These are phyloP conservation scores for Sphaerodactylus townsendi DNA, from an alignment of 2,113 vertebrate genomes.

Conservation along the genomic window DNA sequence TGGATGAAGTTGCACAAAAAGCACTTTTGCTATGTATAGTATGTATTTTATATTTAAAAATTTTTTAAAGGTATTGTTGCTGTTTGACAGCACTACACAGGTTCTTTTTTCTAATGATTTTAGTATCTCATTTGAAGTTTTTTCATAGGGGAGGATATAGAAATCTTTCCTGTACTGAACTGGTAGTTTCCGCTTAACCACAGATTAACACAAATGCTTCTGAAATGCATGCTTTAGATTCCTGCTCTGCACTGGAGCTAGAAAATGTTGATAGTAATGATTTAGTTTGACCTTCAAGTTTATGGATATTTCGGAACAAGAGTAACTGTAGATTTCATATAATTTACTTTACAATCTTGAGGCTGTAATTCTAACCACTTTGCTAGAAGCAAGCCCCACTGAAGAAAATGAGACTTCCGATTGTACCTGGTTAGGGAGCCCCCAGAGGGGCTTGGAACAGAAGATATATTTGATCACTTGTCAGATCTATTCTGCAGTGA, in stretches of 20 bases:
- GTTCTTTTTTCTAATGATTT: conserved; percentile 25
- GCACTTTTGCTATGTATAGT: neutral
- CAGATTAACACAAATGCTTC: conserved; percentile 70
- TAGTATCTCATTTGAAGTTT: conserved; percentile 32
- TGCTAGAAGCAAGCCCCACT: too few relatives aligned
- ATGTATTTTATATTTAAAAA: neutral
- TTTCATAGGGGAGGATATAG: conserved; percentile 11
- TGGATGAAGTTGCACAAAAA: neutral
- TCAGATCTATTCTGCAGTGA: conserved; percentile 1
- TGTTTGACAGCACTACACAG: conserved; percentile 12
- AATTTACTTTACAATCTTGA: conserved; percentile 27
- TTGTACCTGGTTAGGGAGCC: too few relatives aligned
- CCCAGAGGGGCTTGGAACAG: conserved; percentile 9
- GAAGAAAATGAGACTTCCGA: too few relatives aligned
- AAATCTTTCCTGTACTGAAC: conserved; percentile 36
- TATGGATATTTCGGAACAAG: conserved; percentile 34
- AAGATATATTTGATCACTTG: conserved; percentile 4
- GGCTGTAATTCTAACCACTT: neutral
- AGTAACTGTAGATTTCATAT: conserved; percentile 37
- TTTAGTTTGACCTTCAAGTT: conserved; percentile 52
- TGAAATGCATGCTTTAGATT: conserved; percentile 83
- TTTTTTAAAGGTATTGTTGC: conserved; percentile 11
- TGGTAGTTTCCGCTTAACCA: conserved; percentile 47
- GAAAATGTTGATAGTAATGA: conserved; percentile 74
- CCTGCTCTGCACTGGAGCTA: conserved; percentile 83